Conservation (phyloP, 2,113 vertebrate genomes). For the Forbesichthys papilliferus region DNA sequence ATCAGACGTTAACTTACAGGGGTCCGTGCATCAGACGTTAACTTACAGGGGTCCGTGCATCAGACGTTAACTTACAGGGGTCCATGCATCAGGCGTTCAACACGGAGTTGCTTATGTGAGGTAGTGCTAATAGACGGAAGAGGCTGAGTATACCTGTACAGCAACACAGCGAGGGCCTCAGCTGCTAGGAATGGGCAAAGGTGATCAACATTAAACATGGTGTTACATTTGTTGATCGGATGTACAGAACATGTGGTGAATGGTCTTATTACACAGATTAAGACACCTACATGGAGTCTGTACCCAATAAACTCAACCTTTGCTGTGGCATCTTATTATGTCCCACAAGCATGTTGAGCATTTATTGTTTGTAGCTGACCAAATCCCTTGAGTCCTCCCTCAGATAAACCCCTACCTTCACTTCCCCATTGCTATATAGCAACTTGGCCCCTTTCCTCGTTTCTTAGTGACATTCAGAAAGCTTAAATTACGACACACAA, state of each 20-base stretch:
- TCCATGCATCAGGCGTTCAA: too few species aligned
- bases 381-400: slow-evolving; percentile 18
- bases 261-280: too few species aligned
- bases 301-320: not conserved
- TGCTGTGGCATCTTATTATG: slow-evolving; percentile 14
- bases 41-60: too few species aligned
- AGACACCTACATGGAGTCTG: not conserved
- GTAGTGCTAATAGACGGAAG: too few species aligned
- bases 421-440: slow-evolving; percentile 25
- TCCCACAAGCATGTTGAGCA: slow-evolving; percentile 31
- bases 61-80: too few species aligned
- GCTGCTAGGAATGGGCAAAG: slow-evolving; percentile 23
- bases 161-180: slow-evolving; percentile 41
- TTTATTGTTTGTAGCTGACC: slow-evolving; percentile 42
- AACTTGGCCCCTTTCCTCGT: not conserved
- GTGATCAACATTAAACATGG: slow-evolving; percentile 11
- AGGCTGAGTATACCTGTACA: not conserved
- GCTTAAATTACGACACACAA: not conserved
- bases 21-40: too few species aligned
- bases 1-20: too few species aligned
- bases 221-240: slow-evolving; percentile 26
- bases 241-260: not conserved
- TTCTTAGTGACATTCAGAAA: slow-evolving; percentile 6
- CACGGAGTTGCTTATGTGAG: too few species aligned
- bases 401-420: slow-evolving; percentile 31